phyloP scores from a whole-genome alignment of 2,888 invertebrate species.

The Apantesis nais region DNA sequence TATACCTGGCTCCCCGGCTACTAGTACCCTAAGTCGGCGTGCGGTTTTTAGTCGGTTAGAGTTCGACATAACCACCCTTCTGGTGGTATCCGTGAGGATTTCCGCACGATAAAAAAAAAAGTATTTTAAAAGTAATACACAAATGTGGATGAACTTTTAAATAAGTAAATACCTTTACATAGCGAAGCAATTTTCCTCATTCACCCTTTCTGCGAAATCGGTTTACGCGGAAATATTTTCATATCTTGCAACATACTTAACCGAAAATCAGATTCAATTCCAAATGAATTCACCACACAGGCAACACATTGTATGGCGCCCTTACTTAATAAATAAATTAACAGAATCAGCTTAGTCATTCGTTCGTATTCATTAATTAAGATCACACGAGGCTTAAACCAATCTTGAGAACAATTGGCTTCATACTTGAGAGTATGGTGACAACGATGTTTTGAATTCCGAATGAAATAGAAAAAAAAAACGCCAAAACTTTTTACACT shows the following conservation, averaged over 20 bases:
- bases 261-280: conserved; percentile 21
- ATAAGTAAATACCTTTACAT: not conserved
- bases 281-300: conserved; percentile 39
- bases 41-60: no score
- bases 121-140: no score
- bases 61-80: no score
- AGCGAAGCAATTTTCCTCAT: not conserved
- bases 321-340: conserved; percentile 76
- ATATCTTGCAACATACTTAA: not conserved
- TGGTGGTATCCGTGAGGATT: no score
- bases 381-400: conserved; percentile 84
- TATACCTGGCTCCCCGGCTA: no score
- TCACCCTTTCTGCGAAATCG: not conserved
- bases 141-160: no score
- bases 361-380: conserved; percentile 84
- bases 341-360: conserved; percentile 83
- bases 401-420: conserved; percentile 84
- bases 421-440: conserved; percentile 62
- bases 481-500: no score
- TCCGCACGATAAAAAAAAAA: no score
- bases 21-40: no score
- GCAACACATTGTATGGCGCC: conserved; percentile 43
- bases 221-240: not conserved
- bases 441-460: conserved; percentile 29
- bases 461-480: not conserved